Evolutionary conservation across 2,113 vertebrate species (phyloP).

Genomic region (Oreochromis aureus): DNA sequence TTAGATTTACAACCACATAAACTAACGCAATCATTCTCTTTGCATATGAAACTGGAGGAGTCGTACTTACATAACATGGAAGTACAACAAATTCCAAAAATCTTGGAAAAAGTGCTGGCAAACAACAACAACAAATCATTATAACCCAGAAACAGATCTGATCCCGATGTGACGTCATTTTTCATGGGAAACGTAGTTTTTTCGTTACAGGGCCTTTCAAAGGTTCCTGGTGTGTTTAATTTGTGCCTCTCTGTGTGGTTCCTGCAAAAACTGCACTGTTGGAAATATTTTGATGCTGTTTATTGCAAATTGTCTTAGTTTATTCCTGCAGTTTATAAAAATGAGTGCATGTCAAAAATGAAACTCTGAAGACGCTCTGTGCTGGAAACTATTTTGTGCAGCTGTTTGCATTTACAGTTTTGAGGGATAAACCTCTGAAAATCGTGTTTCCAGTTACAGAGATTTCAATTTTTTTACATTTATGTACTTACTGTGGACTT

Average conservation of each 20-base stretch:
- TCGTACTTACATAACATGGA: neutral
- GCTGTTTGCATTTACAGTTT: neutral
- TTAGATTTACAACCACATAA: neutral
- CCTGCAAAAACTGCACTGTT: no score
- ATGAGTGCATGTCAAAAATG: neutral
- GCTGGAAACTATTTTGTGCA: no score
- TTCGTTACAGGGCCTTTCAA: neutral
- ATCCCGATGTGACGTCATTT: neutral
- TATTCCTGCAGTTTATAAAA: neutral
- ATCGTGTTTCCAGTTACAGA: no score
- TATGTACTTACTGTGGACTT: neutral
- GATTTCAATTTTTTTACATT: neutral
- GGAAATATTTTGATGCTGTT: no score
- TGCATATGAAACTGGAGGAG: neutral
- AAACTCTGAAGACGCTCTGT: no score
- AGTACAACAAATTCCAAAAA: neutral
- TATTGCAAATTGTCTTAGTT: no score
- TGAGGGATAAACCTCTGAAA: neutral
- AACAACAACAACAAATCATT: neutral
- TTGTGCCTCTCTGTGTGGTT: no score
- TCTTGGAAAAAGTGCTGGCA: neutral
- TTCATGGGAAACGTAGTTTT: accelerated
- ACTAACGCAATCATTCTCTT: accelerated
- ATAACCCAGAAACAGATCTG: neutral
- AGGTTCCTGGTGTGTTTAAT: neutral